Evolutionary conservation across 2,888 invertebrate species (phyloP).

Genomic region (Bellardia pandia): DNA sequence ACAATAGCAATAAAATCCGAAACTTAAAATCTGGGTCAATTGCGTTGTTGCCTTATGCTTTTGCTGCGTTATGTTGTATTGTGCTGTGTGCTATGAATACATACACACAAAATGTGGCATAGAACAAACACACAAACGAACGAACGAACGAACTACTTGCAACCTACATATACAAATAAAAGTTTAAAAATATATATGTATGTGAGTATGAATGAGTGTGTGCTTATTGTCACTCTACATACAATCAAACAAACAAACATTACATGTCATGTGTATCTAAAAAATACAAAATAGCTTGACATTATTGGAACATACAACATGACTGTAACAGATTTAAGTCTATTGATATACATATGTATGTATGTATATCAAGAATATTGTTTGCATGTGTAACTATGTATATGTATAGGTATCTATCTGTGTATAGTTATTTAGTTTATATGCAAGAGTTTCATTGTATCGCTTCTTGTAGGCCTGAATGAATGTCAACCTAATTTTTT

Average conservation of each 20-base stretch:
- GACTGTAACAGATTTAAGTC: constrained; percentile 50
- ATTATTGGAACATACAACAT: constrained; percentile 69
- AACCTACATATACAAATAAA: constrained; percentile 48
- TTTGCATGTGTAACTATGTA: background rate
- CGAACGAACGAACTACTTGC: constrained; percentile 43
- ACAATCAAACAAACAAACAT: constrained; percentile 25
- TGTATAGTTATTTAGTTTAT: constrained; percentile 38
- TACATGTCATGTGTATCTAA: constrained; percentile 40
- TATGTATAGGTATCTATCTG: background rate
- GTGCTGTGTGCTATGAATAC: constrained; percentile 1
- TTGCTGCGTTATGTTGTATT: constrained; percentile 47
- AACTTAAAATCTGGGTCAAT: constrained; percentile 65
- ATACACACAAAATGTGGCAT: constrained; percentile 42
- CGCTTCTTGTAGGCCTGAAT: constrained; percentile 43
- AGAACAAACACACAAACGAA: constrained; percentile 40
- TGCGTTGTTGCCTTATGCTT: constrained; percentile 66
- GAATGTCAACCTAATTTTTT: constrained; percentile 56
- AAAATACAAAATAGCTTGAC: constrained; percentile 63
- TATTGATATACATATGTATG: constrained; percentile 23
- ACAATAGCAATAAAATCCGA: constrained; percentile 34
- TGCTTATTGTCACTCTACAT: constrained; percentile 19
- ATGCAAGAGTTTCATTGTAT: constrained; percentile 5
- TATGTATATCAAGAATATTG: constrained; percentile 23
- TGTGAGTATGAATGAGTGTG: constrained; percentile 12
- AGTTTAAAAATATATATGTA: background rate